phyloP scores from a whole-genome alignment of 2,888 invertebrate genomes.

The Agelastica alni region DNA sequence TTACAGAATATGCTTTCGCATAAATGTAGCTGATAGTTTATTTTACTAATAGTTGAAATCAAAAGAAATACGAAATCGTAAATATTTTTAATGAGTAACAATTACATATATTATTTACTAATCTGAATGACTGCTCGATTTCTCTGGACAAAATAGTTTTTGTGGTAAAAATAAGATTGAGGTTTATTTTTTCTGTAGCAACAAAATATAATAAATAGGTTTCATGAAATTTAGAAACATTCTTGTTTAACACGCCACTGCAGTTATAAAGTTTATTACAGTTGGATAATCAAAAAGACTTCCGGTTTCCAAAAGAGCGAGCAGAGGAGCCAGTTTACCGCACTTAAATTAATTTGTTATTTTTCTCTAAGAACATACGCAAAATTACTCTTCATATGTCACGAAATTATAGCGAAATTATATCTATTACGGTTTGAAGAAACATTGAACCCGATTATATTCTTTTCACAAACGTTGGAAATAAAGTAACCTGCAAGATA shows the following conservation, averaged over 20 bases:
- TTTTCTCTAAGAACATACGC: slow-evolving; percentile 13
- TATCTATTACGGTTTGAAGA: slow-evolving; percentile 5
- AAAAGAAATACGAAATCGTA: no score
- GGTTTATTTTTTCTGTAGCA: no score
- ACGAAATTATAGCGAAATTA: slow-evolving; percentile 13
- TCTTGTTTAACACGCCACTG: slow-evolving; percentile 20
- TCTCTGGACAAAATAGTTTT: no score
- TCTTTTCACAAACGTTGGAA: no score
- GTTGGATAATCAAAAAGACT: slow-evolving; percentile 45
- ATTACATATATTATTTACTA: no score
- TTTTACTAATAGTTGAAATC: no score
- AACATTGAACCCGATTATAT: slow-evolving; percentile 1
- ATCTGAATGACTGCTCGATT: no score
- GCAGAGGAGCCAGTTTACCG: slow-evolving; percentile 44
- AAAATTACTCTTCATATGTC: slow-evolving; percentile 20
- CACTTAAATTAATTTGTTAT: slow-evolving; percentile 40
- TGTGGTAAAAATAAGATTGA: no score
- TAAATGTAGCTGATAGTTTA: slow-evolving; percentile 9
- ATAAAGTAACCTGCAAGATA: no score
- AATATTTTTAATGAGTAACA: no score
- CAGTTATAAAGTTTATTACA: slow-evolving; percentile 40
- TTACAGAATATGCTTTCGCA: slow-evolving; percentile 1
- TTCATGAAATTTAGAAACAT: no score
- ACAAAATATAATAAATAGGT: no score
- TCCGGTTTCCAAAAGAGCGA: slow-evolving; percentile 46